Conservation (phyloP, 2,888 invertebrate genomes). For the Chaetogeoica ovagalla region DNA sequence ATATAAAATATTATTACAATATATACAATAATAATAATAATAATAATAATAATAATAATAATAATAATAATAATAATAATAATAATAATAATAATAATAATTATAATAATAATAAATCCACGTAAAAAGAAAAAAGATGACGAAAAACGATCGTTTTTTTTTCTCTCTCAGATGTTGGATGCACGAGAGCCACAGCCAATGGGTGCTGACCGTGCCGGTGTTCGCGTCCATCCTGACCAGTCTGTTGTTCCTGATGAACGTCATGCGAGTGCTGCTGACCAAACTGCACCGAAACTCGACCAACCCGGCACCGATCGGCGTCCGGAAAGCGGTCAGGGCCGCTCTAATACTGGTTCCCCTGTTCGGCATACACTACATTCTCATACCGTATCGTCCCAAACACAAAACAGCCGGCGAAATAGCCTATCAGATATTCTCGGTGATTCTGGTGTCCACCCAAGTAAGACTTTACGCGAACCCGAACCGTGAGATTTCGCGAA, state of each 20-base stretch:
- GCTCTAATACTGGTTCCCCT: slow-evolving; percentile 87
- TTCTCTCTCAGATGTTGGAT: slow-evolving; percentile 81
- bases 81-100: no score
- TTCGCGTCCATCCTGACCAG: slow-evolving; percentile 79
- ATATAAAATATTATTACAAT: no score
- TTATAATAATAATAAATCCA: not conserved
- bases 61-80: no score
- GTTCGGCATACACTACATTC: slow-evolving; percentile 85
- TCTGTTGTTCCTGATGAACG: slow-evolving; percentile 83
- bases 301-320: slow-evolving; percentile 63
- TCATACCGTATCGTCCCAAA: slow-evolving; percentile 79
- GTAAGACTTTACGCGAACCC: slow-evolving; percentile 60
- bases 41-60: no score
- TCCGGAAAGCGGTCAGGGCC: slow-evolving; percentile 73
- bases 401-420: slow-evolving; percentile 71
- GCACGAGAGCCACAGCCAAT: slow-evolving; percentile 70
- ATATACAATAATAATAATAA: no score
- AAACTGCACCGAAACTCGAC: slow-evolving; percentile 73
- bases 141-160: slow-evolving; percentile 9
- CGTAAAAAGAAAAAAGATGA: not conserved
- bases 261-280: slow-evolving; percentile 81
- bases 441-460: slow-evolving; percentile 85
- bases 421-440: slow-evolving; percentile 81
- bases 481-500: no score
- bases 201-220: slow-evolving; percentile 77